Conservation (phyloP, 2,888 invertebrate species). For the Sylvicola cinctus region DNA sequence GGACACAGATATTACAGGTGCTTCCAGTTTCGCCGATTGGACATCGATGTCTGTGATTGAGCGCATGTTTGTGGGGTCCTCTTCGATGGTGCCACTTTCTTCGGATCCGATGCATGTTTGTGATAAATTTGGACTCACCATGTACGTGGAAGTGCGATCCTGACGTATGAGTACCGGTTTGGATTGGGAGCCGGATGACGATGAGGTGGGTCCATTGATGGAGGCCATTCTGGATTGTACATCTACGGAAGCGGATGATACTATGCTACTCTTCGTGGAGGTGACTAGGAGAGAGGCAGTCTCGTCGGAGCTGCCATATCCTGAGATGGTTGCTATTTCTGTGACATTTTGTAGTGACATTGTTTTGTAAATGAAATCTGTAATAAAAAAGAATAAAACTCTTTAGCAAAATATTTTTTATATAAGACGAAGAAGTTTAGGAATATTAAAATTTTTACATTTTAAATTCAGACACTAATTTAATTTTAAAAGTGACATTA, state of each 20-base stretch:
- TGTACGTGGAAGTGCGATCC: constrained; percentile 61
- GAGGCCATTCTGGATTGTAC: constrained; percentile 13
- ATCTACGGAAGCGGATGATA: constrained; percentile 15
- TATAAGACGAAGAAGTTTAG: no score
- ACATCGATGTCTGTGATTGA: constrained; percentile 30
- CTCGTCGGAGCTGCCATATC: constrained; percentile 60
- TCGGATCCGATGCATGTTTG: constrained; percentile 55
- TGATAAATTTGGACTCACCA: constrained; percentile 48
- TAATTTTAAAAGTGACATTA: no score
- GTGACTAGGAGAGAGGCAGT: constrained; percentile 56
- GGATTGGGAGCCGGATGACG: constrained; percentile 17
- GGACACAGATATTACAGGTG: constrained; percentile 32
- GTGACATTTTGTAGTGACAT: constrained; percentile 30
- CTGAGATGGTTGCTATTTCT: constrained; percentile 37
- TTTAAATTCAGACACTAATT: no score
- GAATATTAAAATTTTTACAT: no score
- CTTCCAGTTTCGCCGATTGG: constrained; percentile 30
- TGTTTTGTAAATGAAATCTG: no score
- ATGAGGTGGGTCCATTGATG: constrained; percentile 19
- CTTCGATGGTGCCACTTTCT: constrained; percentile 29
- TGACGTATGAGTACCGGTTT: constrained; percentile 72
- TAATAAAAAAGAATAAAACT: no score
- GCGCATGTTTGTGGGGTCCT: constrained; percentile 18
- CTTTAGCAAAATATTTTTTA: no score
- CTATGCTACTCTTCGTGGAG: constrained; percentile 19